Evolutionary conservation across 2,113 vertebrate species (phyloP).

Genomic region (Tricholaema leucomelas): DNA sequence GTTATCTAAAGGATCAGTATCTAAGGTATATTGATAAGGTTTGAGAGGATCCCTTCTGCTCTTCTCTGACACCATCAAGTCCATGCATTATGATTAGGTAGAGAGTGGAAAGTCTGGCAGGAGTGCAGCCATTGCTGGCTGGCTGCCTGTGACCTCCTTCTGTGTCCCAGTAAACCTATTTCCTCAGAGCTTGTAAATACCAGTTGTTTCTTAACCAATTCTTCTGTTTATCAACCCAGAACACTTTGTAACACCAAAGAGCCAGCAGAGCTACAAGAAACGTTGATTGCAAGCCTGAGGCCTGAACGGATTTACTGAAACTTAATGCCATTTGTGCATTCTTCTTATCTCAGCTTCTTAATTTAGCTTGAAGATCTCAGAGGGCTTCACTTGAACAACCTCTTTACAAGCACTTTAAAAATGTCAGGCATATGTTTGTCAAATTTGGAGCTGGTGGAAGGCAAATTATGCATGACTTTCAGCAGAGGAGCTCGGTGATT

Average conservation of each 20-base stretch:
- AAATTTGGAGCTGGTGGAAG: neutral
- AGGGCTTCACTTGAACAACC: neutral
- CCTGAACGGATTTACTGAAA: neutral
- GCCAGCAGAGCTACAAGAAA: neutral
- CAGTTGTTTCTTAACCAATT: neutral
- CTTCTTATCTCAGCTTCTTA: neutral
- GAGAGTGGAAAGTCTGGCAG: neutral
- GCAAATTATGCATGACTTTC: neutral
- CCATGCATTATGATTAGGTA: neutral
- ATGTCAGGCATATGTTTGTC: slow-evolving; percentile 26
- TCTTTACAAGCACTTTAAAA: neutral
- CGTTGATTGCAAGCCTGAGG: neutral
- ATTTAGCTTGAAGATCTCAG: neutral
- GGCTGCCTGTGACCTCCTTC: neutral
- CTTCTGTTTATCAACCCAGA: neutral
- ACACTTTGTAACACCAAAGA: neutral
- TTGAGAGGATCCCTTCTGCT: too few species aligned
- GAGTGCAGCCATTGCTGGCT: too few species aligned
- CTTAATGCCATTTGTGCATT: neutral
- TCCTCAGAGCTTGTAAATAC: neutral
- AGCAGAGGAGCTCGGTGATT: neutral
- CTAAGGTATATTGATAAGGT: too few species aligned
- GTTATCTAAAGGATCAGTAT: too few species aligned
- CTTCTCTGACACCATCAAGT: neutral
- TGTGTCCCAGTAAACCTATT: neutral